phyloP scores from a whole-genome alignment of 2,797 vertebrate genomes.

The Lates japonicus region DNA sequence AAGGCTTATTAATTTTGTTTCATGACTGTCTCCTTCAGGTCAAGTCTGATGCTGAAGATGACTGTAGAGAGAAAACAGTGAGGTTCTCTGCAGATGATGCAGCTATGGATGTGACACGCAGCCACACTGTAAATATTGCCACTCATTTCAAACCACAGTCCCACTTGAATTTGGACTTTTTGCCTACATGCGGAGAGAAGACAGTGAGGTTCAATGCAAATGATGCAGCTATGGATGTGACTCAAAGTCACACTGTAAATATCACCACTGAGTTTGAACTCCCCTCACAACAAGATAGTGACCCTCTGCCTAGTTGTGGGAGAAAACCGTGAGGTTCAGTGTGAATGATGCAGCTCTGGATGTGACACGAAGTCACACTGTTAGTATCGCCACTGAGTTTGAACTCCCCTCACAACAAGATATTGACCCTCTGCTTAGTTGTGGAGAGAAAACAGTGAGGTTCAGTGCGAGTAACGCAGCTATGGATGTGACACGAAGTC shows the following conservation, averaged over 20 bases:
- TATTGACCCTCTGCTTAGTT: neutral
- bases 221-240: constrained; percentile 89
- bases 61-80: constrained; percentile 67
- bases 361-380: constrained; percentile 28
- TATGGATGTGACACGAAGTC: constrained; percentile 90
- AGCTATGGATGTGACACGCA: constrained; percentile 36
- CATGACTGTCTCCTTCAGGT: constrained; percentile 50
- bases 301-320: neutral
- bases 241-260: constrained; percentile 85
- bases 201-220: constrained; percentile 86
- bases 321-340: constrained; percentile 1
- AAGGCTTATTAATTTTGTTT: neutral
- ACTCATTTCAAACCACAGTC: rapidly evolving
- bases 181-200: constrained; percentile 67
- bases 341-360: constrained; percentile 27
- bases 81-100: constrained; percentile 28
- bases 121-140: constrained; percentile 31
- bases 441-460: constrained; percentile 1
- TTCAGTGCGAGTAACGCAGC: constrained; percentile 25
- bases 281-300: too few relatives aligned
- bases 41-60: constrained; percentile 44
- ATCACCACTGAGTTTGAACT: too few relatives aligned
- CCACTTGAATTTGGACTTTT: neutral
- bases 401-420: neutral
- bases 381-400: constrained; percentile 20